Base-by-base conservation (phyloP, 2,888 invertebrate species). In the Anodontia alba region DNA sequence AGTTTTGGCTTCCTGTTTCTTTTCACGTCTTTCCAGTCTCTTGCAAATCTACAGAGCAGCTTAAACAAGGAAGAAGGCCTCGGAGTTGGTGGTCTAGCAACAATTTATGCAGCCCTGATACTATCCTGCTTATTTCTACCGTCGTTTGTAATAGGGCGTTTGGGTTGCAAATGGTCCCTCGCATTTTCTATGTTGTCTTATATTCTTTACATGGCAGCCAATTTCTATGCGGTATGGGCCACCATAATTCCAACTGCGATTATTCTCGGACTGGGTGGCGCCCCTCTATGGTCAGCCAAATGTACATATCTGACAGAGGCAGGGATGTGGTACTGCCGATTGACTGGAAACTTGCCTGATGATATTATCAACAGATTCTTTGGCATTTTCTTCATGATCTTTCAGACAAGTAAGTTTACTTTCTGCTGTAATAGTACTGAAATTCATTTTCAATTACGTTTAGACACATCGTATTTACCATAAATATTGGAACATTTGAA, bases 251-350 rank as follows among this genome's bases (percentile, higher is more conserved):
- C 95, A 0, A 97, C 98, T 49, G 98, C 99, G 29, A 97, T 99
- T 38, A 95, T 99, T 23, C 96, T 98, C 51, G 99, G 99, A 85
- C 95, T 99, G 75, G 98, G 98, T 10, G 99, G 98, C 1, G 99
- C 99, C 0, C 99, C 99, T 68, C 97, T 99, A 96, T 99, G 99
- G 99, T 98, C 98, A 0, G 98, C 99, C n/a, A 98, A 99, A 94
- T 99, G 99, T 80, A 98, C 98, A 0, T 99, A 99, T 94, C 96
- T 99, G 84, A 99, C 99, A 20, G 89, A 92, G 80, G 80, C 87
- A 54, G 99, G 98, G 68, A 97, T 97, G 86, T 96, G 97, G 88
- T 98, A 98, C 95, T 98, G 99, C 26, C 97, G 97, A 93, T 95
- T 94, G 43, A 91, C 97, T 20, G 97, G 97, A 91, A 97, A 97